Conservation (phyloP, 2,888 invertebrate genomes). For the Danaus chrysippus region DNA sequence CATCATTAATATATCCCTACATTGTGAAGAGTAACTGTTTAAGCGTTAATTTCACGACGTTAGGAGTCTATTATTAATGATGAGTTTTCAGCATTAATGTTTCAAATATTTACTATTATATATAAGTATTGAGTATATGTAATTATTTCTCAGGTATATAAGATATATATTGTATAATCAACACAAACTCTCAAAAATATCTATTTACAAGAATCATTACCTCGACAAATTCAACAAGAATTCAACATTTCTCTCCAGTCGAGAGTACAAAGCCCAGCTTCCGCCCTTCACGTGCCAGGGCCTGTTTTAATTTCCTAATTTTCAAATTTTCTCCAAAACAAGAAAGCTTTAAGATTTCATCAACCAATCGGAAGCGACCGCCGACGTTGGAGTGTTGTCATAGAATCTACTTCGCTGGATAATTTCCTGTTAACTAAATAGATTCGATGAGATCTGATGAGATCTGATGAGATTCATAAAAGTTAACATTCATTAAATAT, state of each 20-base stretch:
- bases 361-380: slow-evolving; percentile 72
- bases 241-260: not conserved
- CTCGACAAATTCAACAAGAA: not conserved
- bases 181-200: too few relatives aligned
- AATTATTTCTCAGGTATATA: too few relatives aligned
- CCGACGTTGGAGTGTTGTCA: slow-evolving; percentile 55
- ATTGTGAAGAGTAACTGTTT: too few relatives aligned
- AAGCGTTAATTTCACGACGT: too few relatives aligned
- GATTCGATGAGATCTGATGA: slow-evolving; percentile 49
- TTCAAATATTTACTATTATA: too few relatives aligned
- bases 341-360: slow-evolving; percentile 65
- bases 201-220: too few relatives aligned
- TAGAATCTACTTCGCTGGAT: slow-evolving; percentile 60
- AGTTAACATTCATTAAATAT: not conserved
- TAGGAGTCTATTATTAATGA: too few relatives aligned
- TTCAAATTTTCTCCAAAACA: slow-evolving; percentile 63
- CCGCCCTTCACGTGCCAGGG: slow-evolving; percentile 62
- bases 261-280: slow-evolving; percentile 37
- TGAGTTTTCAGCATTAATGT: too few relatives aligned
- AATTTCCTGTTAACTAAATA: slow-evolving; percentile 72
- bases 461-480: not conserved
- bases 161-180: too few relatives aligned
- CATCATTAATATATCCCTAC: too few relatives aligned
- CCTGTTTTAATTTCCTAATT: slow-evolving; percentile 73
- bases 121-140: too few relatives aligned